Evolutionary conservation across 2,888 invertebrate species (phyloP).

Genomic region (Drosophila longiperda): DNA sequence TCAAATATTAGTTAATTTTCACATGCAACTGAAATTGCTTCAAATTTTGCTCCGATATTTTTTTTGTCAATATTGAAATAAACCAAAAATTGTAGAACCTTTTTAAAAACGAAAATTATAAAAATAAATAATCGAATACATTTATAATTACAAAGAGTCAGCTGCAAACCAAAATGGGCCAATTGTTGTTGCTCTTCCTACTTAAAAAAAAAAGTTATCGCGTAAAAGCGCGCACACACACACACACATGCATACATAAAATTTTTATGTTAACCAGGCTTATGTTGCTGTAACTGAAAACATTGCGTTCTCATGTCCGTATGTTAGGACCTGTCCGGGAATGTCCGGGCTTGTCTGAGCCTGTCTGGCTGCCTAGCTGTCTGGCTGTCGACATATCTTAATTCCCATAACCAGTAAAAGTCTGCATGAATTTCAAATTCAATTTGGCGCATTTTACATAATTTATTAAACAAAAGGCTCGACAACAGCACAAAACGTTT

Average conservation of each 20-base stretch:
- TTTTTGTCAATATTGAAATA: neutral
- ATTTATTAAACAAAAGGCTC: conserved; percentile 81
- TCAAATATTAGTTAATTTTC: neutral
- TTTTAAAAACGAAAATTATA: neutral
- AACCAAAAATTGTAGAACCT: neutral
- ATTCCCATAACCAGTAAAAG: conserved; percentile 78
- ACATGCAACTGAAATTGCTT: neutral
- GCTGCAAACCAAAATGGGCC: neutral
- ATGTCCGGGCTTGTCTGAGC: conserved; percentile 29
- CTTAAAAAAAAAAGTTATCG: neutral
- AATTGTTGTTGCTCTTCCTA: neutral
- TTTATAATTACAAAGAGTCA: neutral
- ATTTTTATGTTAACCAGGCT: conserved; percentile 24
- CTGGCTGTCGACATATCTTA: conserved; percentile 70
- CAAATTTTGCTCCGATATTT: neutral
- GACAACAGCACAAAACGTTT: conserved; percentile 69
- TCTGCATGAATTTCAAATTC: conserved; percentile 81
- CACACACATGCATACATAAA: neutral
- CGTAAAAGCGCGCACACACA: neutral
- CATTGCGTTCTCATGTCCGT: conserved; percentile 30
- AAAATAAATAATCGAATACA: too few relatives aligned
- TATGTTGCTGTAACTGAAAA: conserved; percentile 30
- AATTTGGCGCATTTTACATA: conserved; percentile 80
- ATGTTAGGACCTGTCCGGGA: conserved; percentile 22
- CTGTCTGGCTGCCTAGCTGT: conserved; percentile 19